Evolutionary conservation across 2,113 vertebrate genomes (phyloP).

Genomic region (Paramormyrops kingsleyae): DNA sequence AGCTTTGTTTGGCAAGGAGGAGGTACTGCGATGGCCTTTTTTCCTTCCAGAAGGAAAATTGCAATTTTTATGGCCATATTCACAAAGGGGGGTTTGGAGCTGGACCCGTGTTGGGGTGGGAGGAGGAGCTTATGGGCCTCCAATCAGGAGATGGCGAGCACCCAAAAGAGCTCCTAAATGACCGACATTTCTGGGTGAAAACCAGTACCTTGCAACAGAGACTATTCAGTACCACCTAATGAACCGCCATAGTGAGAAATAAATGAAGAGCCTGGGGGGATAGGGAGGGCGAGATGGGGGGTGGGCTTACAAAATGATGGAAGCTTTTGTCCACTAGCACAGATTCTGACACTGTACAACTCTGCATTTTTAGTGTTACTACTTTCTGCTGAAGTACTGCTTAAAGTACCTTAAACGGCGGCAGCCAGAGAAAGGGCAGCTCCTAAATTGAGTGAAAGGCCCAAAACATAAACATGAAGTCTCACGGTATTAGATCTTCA

Average conservation of each 20-base stretch:
- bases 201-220: neutral
- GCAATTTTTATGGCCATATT: slow-evolving; percentile 35
- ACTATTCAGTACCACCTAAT: neutral
- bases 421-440: neutral
- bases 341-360: neutral
- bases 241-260: neutral
- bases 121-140: slow-evolving; percentile 26
- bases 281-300: neutral
- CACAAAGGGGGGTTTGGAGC: slow-evolving; percentile 36
- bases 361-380: neutral
- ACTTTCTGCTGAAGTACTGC: neutral
- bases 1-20: slow-evolving; percentile 21
- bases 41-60: neutral
- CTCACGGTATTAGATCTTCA: neutral
- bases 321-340: neutral
- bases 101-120: slow-evolving; percentile 17
- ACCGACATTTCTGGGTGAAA: neutral
- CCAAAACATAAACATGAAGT: neutral
- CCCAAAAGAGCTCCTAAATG: slow-evolving; percentile 22
- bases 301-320: neutral
- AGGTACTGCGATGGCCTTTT: neutral
- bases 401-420: neutral
- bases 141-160: slow-evolving; percentile 24
- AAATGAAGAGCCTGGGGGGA: neutral
- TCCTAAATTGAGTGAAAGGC: neutral